Base-by-base conservation (phyloP, 2,888 invertebrate genomes). In the Lacanobia oleracea region DNA sequence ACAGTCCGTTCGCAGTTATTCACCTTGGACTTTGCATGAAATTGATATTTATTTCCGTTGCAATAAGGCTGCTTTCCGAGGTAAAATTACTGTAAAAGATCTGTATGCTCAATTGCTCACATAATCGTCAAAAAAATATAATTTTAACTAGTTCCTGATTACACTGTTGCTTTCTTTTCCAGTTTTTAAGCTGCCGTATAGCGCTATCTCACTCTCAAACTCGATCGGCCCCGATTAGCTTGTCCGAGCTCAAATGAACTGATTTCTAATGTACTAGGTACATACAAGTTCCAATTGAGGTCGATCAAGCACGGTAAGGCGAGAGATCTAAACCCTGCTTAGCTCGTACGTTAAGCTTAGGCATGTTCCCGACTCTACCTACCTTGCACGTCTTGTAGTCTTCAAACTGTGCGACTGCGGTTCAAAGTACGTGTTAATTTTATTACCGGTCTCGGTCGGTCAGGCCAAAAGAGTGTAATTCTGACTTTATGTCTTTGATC, bases 71-170 rank as follows among this genome's bases (percentile, higher is more conserved):
- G 27, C 8, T 27, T 0, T 54, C 12, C 16, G 27, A 54, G 54
- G 1, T 33, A 12, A 27, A 27, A 54, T 27, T 2, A 59, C 21
- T 59, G 40, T 21, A 2, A 59, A 40, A 21, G 59, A 21, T 14
- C 59, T 21, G 37, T 59, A 40, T 8, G 10, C 37, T 21, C n/a
- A 40, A 37, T 59, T 21, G 9, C 14, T 72, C 43, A 72, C 37
- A 27, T 43, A 53, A 60, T 37, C 3, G 51, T 18, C 7, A 62
- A 33, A 53, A 1, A 62, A 27, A 54, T 8, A 61, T 21, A 72
- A 37, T 23, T 43, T 45, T 27, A 56, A 14, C 40, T 48, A 53
- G 50, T 9, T 27, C 14, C 2, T 14, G 40, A 2, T 48, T 12
- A 50, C 5, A 54, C 7, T 54, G 37, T 64, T 54, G 33, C 37